Percentiles rank a stretch among this genome's conserved stretches.
Conservation (phyloP, 2,888 invertebrate species). For the Entomobrya multifasciata region DNA sequence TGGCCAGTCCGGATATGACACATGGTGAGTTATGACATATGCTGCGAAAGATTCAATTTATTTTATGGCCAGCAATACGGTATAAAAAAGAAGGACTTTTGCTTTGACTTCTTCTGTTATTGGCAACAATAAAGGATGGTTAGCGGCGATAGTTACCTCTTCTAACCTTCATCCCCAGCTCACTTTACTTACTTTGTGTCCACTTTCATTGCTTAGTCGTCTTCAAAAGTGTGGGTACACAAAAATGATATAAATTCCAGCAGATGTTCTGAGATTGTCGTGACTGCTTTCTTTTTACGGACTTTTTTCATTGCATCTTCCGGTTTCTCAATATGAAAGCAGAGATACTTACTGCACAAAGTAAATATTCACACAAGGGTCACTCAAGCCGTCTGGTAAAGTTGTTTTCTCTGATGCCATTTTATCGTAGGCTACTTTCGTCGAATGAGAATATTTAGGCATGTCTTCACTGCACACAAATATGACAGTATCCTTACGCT, state of each 20-base stretch:
- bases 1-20: conserved; percentile 67
- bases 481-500: not conserved
- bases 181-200: not conserved
- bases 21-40: conserved; percentile 76
- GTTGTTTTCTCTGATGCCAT: too few species aligned
- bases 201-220: not conserved
- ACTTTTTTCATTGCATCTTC: not conserved
- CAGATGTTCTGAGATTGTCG: conserved; percentile 23
- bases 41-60: conserved; percentile 76
- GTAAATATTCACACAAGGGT: not conserved
- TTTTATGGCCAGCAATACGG: conserved; percentile 71
- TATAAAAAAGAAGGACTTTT: conserved; percentile 27
- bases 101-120: conserved; percentile 14
- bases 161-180: not conserved
- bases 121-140: conserved; percentile 30
- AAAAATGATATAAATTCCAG: conserved; percentile 30
- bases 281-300: not conserved
- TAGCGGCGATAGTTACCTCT: not conserved
- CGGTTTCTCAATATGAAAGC: too few species aligned
- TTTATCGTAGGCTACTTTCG: too few species aligned
- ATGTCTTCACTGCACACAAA: too few species aligned
- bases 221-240: not conserved
- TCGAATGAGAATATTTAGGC: too few species aligned
- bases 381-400: not conserved
- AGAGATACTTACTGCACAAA: not conserved